These are phyloP conservation scores for Drosophila azteca DNA, from an alignment of 1,140 invertebrate species.

Conservation along the genomic window DNA sequence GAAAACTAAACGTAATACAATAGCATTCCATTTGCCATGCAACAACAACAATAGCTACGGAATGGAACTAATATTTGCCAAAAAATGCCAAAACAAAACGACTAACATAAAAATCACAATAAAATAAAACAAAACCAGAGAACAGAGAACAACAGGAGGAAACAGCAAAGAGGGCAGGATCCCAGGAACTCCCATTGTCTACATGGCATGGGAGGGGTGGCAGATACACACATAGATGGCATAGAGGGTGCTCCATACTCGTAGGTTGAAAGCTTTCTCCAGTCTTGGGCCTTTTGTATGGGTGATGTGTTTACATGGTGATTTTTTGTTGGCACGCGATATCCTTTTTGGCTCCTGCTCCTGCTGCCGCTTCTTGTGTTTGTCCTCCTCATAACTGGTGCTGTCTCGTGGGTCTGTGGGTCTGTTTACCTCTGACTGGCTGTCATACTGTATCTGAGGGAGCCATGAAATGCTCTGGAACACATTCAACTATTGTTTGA, in stretches of 20 bases:
- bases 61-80: conserved; percentile 73
- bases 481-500: conserved; percentile 66
- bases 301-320: conserved; percentile 59
- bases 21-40: conserved; percentile 57
- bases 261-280: conserved; percentile 58
- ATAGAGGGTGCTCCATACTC: too few species aligned
- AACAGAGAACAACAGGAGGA: background rate
- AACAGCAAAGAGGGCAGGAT: conserved; percentile 11
- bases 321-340: conserved; percentile 74
- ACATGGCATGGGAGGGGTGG: conserved; percentile 12
- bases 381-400: background rate
- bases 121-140: conserved; percentile 57
- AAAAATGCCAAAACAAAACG: conserved; percentile 66
- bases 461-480: conserved; percentile 57
- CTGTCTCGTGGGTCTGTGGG: too few species aligned
- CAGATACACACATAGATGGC: background rate
- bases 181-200: conserved; percentile 27
- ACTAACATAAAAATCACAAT: conserved; percentile 74
- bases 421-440: conserved; percentile 20
- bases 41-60: background rate
- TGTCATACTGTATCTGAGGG: conserved; percentile 33
- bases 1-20: conserved; percentile 41
- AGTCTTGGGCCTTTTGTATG: conserved; percentile 20
- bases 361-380: conserved; percentile 17
- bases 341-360: conserved; percentile 49